Evolutionary conservation across 2,797 vertebrate species (phyloP), one percentile per base, ranked within the genome.

Genomic region (Xenopus petersii): DNA sequence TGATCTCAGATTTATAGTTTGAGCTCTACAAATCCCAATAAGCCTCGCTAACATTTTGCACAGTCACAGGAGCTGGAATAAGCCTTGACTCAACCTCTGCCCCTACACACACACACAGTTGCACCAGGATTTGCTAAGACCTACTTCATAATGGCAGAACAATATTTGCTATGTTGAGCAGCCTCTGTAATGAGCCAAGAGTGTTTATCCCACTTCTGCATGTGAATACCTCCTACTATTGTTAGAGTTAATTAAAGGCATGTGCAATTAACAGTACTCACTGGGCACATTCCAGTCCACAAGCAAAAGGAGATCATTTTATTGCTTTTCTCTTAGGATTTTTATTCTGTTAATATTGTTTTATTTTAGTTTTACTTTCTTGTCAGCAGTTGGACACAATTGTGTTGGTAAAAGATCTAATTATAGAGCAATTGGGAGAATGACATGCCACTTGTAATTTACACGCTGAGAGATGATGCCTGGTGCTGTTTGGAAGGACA

Each of bases 211-310:
- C 36, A 42, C 36, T 42, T 42, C 6, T 42, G 36, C 60, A 65
- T 68, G 49, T 13, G 30, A 49, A 68, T 62, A 64, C 49, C 33
- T 58, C 49, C 56, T 33, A 68, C 75, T 77, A 78, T 78, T 73
- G 70, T 78, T 78, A 26, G 73, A 73, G 46, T 62, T 78, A 78
- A 78, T 78, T 48, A 64, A 54, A 78, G 56, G 64, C 70, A 78
- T 73, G 59, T 78, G 75, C 36, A 68, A 78, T 78, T 78, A 73
- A 56, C 64, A 63, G 75, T 67, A 73, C 64, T 49, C 70, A 64
- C 65, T 55, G 66, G 46, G 64, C 56, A 54, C 71, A 73, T 68
- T 78, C 70, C 75, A 63, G 11, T 61, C 24, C 12, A 4, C 11
- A 33, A 12, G 26, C 36, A 6, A 42, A 30, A 3, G 21, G 12